Evolutionary conservation across 2,797 vertebrate species (phyloP).

Genomic region (Thunnus albacares): DNA sequence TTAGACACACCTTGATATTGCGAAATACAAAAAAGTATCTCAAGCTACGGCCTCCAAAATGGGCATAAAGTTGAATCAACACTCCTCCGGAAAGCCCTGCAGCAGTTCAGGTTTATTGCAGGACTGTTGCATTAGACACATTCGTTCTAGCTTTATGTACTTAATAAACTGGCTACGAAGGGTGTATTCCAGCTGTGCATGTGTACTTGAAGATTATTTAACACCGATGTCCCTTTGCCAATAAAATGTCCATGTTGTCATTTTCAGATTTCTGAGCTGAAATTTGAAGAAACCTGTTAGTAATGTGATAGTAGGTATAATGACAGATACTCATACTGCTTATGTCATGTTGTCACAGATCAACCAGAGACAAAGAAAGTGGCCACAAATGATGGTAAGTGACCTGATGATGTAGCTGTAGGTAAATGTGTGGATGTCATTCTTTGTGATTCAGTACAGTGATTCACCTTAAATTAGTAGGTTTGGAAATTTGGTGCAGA

Average conservation of each 20-base stretch:
- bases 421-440: not conserved
- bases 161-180: not conserved
- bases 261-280: slow-evolving; percentile 7
- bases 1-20: not conserved
- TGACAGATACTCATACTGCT: slow-evolving; percentile 35
- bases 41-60: not conserved
- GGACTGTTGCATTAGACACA: not conserved
- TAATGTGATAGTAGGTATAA: slow-evolving; percentile 15
- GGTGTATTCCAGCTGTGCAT: not conserved
- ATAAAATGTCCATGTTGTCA: not conserved
- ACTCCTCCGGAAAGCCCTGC: not conserved
- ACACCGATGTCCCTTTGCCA: not conserved
- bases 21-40: not conserved
- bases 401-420: slow-evolving; percentile 12
- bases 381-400: slow-evolving; percentile 98
- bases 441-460: no score
- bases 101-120: not conserved
- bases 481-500: not conserved
- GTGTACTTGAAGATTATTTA: not conserved
- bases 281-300: slow-evolving; percentile 35
- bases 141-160: not conserved
- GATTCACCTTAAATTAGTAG: not conserved
- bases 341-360: slow-evolving; percentile 89
- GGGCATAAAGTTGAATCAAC: not conserved
- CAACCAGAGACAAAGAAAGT: slow-evolving; percentile 99